A percentile compares a stretch with the other conserved stretches of the same genome.
Conservation (phyloP, 2,888 invertebrate species). For the Anticlea derivata region DNA sequence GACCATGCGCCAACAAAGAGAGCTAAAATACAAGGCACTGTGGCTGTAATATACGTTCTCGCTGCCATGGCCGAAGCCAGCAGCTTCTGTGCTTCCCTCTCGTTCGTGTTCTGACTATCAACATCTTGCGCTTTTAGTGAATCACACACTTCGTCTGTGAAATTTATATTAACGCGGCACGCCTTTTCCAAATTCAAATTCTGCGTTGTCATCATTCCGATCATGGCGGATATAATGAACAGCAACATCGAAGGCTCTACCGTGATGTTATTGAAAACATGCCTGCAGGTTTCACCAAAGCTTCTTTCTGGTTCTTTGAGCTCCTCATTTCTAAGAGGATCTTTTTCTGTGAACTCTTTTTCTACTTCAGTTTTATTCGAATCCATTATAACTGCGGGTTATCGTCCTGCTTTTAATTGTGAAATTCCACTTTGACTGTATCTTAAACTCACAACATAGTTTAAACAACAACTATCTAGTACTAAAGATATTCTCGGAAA, state of each 20-base stretch:
- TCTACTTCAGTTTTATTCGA: conserved; percentile 8
- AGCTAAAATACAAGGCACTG: conserved; percentile 89
- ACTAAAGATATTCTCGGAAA: conserved; percentile 12
- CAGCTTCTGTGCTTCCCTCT: conserved; percentile 85
- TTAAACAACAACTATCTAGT: conserved; percentile 21
- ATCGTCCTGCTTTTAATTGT: neutral
- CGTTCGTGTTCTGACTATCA: conserved; percentile 74
- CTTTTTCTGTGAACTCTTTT: conserved; percentile 34
- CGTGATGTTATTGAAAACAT: conserved; percentile 54
- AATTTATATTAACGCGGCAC: conserved; percentile 90
- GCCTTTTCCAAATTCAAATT: conserved; percentile 93
- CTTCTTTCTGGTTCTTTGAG: conserved; percentile 36
- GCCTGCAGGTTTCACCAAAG: conserved; percentile 42
- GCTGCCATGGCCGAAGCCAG: conserved; percentile 89
- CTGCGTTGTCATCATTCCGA: conserved; percentile 88
- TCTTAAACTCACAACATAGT: conserved; percentile 20
- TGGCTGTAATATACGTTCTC: conserved; percentile 92
- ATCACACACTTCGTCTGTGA: conserved; percentile 87
- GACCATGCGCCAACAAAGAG: conserved; percentile 91
- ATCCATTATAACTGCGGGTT: conserved; percentile 19
- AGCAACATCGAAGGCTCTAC: conserved; percentile 63
- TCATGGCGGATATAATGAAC: conserved; percentile 55
- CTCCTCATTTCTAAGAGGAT: conserved; percentile 32
- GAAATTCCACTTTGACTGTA: conserved; percentile 5
- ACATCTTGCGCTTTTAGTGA: conserved; percentile 87